Evolutionary conservation across 2,113 vertebrate species (phyloP), one percentile per base, ranked within the genome.

Genomic region (Limanda limanda): DNA sequence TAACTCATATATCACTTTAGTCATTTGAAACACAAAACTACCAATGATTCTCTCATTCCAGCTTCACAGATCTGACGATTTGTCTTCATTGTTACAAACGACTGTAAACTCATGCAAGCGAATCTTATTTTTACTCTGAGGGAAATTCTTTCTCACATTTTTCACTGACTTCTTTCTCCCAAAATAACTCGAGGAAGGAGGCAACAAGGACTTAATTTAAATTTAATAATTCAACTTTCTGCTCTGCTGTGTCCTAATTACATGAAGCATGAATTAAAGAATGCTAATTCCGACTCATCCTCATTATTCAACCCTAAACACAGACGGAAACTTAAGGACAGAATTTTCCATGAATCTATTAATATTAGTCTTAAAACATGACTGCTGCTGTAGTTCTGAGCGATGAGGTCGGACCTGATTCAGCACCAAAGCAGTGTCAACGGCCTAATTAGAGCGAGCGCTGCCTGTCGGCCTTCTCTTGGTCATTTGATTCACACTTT

Each of bases 401-500:
- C 78, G 13, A 6, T 52, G 20, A 60, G 4, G 27, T 82, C 27
- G 59, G 54, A 25, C 31, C 35, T 8, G 23, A 27, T 65, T 54
- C 17, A 20, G 18, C 40, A 57, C 64, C 27, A 62, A 56, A 68
- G 40, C 56, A 20, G 64, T 31, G 74, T 45, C 21, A 55, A 31
- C 31, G 78, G 40, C 20, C 25, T 47, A 51, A 83, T 8, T 74
- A 68, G 74, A 21, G 52, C 35, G 47, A 64, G 11, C 23, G 60
- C 4, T 56, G 63, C 57, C 51, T 69, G 48, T 73, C 69, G 54
- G 42, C 37, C 13, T n/a, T n/a, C 20, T 0, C 66, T 63, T 51
- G 40, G 25, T 69, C 56, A 14, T 76, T 72, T 72, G 76, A 84
- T 78, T 79, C 42, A 73, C 21, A 57, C 56, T 71, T 5, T 20